Evolutionary conservation across 2,888 invertebrate species (phyloP).

Genomic region (Tuta absoluta): DNA sequence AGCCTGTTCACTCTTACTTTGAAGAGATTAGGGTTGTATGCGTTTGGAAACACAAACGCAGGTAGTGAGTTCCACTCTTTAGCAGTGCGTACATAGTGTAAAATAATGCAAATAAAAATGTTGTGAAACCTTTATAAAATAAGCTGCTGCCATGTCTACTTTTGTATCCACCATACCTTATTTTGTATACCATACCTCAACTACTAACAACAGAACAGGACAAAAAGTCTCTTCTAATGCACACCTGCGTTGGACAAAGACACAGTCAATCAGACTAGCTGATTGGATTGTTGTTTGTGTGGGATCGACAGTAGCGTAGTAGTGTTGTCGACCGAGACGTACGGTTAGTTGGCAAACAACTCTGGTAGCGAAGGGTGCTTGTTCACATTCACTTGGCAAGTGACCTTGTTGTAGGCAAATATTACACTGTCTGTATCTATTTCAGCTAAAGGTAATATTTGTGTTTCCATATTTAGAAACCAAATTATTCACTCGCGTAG

Average conservation of each 20-base stretch:
- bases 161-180: too few species aligned
- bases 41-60: too few species aligned
- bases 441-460: too few species aligned
- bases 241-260: neutral
- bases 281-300: conserved; percentile 13
- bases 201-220: neutral
- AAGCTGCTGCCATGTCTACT: too few species aligned
- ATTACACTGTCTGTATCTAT: neutral
- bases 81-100: too few species aligned
- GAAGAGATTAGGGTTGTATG: too few species aligned
- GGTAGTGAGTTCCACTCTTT: too few species aligned
- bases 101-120: too few species aligned
- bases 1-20: too few species aligned
- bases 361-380: neutral
- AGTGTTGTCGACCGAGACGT: neutral
- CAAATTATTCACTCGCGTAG: too few species aligned
- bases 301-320: neutral
- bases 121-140: too few species aligned
- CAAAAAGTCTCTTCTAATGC: neutral
- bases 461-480: too few species aligned
- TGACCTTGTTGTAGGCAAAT: neutral
- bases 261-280: neutral
- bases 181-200: neutral
- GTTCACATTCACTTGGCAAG: neutral
- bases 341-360: neutral